These are phyloP conservation scores for Xylophagus ater DNA, from an alignment of 2,888 invertebrate species.

Conservation along the genomic window DNA sequence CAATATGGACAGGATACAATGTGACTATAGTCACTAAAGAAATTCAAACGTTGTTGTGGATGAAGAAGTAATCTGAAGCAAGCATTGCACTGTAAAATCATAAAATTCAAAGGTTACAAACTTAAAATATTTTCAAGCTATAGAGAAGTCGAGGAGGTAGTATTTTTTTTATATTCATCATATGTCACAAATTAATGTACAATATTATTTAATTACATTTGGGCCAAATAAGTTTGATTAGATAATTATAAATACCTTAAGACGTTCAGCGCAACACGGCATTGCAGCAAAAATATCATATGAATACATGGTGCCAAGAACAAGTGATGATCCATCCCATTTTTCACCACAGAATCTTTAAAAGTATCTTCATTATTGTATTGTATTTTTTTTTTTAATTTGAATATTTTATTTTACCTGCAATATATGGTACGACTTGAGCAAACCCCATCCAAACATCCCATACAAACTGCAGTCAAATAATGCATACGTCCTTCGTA, in stretches of 20 bases:
- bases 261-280: slow-evolving; percentile 87
- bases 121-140: too few species aligned
- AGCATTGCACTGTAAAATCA: slow-evolving; percentile 66
- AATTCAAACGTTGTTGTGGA: slow-evolving; percentile 75
- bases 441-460: slow-evolving; percentile 76
- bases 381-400: slow-evolving; percentile 3
- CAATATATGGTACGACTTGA: slow-evolving; percentile 66
- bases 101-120: too few species aligned
- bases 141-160: neutral
- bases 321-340: slow-evolving; percentile 89
- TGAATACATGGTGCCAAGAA: slow-evolving; percentile 95
- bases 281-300: slow-evolving; percentile 97
- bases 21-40: slow-evolving; percentile 92
- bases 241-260: slow-evolving; percentile 54
- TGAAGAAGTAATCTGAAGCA: slow-evolving; percentile 82
- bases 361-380: neutral
- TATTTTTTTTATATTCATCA: neutral
- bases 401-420: slow-evolving; percentile 37
- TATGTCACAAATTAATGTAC: neutral
- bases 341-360: slow-evolving; percentile 61
- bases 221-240: neutral
- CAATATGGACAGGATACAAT: slow-evolving; percentile 86
- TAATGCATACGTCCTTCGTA: slow-evolving; percentile 83
- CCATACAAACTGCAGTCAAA: slow-evolving; percentile 90
- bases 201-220: neutral